Base-by-base conservation (phyloP, 2,113 vertebrate genomes). In the Solenodon paradoxus region DNA sequence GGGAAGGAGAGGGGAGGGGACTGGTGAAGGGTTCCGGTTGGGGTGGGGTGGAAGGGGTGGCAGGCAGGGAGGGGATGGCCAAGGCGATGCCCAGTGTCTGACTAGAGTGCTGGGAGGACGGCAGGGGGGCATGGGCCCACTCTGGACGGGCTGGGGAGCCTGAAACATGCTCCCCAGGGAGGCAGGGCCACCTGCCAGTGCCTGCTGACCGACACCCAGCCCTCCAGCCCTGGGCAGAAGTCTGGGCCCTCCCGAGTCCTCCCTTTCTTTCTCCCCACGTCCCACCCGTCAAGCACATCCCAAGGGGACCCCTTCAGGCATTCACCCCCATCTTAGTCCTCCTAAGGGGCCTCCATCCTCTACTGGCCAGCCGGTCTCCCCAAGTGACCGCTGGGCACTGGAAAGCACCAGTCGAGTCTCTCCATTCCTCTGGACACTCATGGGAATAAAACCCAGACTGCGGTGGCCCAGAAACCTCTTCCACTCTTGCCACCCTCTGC, bases 401-500 rank as follows among this genome's bases (percentile, higher is more conserved):
- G 51, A 72, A 77, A 75, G 45, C 38, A 59, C 22, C 35, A 19
- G 28, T 35, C 49, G 19, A 49, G 30, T 38, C 92, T 45, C 64
- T 42, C 9, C 9, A 6, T 42, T 26, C 7, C 38, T n/a, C 42
- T 22, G 40, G 47, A 55, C 68, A 49, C 12, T 12, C 32, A 11
- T 42, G 35, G 26, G 49, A 28, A 40, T 40, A 51, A 55, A 42
- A 59, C 57, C 12, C 64, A 45, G 68, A 66, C 75, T 42, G 57
- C 3, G 28, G 24, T 24, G 28, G 24, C 30, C 51, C 38, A 7
- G 12, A 45, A 59, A 12, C 69, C 53, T 45, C 83, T 4, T 26
- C 20, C 9, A 0, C 9, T 9, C 5, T 1, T n/a, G n/a, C n/a
- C n/a, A n/a, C 24, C 51, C 22, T 20, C 35, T 7, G 19, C 35